A percentile compares a stretch with the other conserved stretches of the same genome.
phyloP scores from a whole-genome alignment of 2,888 invertebrate genomes.

The Leptothorax acervorum region DNA sequence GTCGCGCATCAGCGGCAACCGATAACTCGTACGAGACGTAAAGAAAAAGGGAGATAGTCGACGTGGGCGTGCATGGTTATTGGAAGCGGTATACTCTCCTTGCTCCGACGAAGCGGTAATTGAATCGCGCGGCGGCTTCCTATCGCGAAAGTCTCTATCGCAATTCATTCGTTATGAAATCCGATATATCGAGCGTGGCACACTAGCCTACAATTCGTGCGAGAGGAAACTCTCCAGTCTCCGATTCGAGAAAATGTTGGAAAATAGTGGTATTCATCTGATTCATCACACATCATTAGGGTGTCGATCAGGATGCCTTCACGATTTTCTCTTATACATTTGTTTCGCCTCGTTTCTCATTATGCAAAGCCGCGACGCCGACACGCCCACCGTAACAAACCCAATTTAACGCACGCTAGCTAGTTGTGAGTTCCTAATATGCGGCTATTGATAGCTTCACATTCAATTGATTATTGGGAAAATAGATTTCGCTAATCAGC shows the following conservation, averaged over 20 bases:
- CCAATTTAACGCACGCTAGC: constrained; percentile 69
- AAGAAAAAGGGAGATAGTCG: constrained; percentile 12
- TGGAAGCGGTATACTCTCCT: constrained; percentile 1
- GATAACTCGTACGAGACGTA: constrained; percentile 38
- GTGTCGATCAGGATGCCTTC: constrained; percentile 22
- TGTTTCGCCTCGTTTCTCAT: constrained; percentile 59
- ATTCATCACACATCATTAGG: constrained; percentile 8
- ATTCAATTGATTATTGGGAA: constrained; percentile 62
- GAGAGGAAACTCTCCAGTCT: background rate
- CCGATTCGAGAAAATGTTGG: background rate
- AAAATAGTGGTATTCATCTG: constrained; percentile 34
- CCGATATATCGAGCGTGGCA: constrained; percentile 8
- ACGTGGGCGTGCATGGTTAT: constrained; percentile 18
- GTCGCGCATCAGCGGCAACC: constrained; percentile 39
- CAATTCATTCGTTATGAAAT: constrained; percentile 25
- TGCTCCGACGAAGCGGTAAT: constrained; percentile 15
- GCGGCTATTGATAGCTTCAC: constrained; percentile 54
- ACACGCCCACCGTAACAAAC: constrained; percentile 72
- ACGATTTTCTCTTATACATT: constrained; percentile 48
- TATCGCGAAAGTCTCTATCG: constrained; percentile 28
- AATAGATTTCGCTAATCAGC: constrained; percentile 42
- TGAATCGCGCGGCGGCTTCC: constrained; percentile 11
- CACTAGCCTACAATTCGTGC: constrained; percentile 29
- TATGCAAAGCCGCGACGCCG: constrained; percentile 62
- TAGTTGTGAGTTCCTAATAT: constrained; percentile 61